These are phyloP conservation scores for Cotesia glomerata DNA, from an alignment of 1,140 invertebrate species.

Conservation along the genomic window DNA sequence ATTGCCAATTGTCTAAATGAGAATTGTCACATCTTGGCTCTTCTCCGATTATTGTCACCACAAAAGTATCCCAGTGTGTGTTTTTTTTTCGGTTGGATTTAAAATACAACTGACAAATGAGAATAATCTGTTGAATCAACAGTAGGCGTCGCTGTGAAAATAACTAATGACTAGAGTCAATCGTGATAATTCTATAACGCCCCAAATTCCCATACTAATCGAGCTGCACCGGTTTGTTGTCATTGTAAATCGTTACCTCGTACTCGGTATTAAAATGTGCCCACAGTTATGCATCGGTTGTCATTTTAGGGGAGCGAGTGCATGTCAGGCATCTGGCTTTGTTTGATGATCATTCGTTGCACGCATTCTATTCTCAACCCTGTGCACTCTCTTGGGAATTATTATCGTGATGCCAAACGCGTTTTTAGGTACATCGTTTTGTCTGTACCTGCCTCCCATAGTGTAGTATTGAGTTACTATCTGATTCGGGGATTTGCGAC, in stretches of 20 bases:
- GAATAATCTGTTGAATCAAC: background rate
- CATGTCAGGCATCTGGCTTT: background rate
- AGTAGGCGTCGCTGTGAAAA: no score
- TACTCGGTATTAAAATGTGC: background rate
- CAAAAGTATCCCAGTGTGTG: background rate
- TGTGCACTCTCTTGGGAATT: background rate
- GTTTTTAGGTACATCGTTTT: background rate
- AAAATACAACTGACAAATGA: background rate
- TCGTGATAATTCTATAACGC: no score
- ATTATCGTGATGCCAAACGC: background rate
- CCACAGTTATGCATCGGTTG: background rate
- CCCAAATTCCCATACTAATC: background rate
- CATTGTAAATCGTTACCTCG: background rate
- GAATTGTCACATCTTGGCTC: slow-evolving; percentile 22
- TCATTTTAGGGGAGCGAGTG: background rate
- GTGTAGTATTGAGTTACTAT: background rate
- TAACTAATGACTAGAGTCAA: no score
- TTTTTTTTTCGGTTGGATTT: slow-evolving; percentile 1
- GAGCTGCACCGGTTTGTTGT: background rate
- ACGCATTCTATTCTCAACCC: background rate
- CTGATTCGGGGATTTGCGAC: background rate
- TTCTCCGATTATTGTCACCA: background rate
- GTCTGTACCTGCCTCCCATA: background rate
- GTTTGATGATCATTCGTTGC: background rate
- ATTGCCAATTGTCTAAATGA: slow-evolving; percentile 44